These are phyloP conservation scores for Cossypha heuglini DNA, from an alignment of 2,797 vertebrate species.

Conservation along the genomic window DNA sequence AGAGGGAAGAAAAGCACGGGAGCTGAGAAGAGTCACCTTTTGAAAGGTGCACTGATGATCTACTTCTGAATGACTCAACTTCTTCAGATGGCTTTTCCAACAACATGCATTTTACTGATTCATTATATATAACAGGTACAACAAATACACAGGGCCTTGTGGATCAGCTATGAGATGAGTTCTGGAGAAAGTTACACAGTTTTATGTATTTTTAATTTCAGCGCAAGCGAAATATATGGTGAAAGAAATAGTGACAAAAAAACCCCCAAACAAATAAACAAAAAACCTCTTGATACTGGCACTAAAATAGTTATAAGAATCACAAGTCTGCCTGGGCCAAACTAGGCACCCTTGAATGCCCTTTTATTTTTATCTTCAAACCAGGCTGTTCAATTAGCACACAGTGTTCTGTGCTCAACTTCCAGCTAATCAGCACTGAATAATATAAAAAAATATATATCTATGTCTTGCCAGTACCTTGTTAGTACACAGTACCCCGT, in stretches of 20 bases:
- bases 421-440: neutral
- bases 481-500: neutral
- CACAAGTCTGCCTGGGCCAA: neutral
- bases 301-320: neutral
- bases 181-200: neutral
- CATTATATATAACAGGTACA: neutral
- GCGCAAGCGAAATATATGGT: neutral
- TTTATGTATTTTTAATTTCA: neutral
- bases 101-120: neutral
- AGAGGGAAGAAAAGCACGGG: neutral
- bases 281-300: neutral
- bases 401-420: neutral
- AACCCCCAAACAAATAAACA: neutral
- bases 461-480: neutral
- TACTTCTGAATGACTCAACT: neutral
- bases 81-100: neutral
- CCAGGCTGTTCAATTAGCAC: neutral
- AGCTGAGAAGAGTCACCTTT: neutral
- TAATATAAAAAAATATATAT: neutral
- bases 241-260: neutral
- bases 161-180: neutral
- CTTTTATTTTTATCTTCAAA: neutral
- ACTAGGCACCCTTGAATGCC: neutral
- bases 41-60: neutral
- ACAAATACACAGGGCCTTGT: neutral